Evolutionary conservation across 1,140 invertebrate species (phyloP).

Genomic region (Scaptomyza graminum): DNA sequence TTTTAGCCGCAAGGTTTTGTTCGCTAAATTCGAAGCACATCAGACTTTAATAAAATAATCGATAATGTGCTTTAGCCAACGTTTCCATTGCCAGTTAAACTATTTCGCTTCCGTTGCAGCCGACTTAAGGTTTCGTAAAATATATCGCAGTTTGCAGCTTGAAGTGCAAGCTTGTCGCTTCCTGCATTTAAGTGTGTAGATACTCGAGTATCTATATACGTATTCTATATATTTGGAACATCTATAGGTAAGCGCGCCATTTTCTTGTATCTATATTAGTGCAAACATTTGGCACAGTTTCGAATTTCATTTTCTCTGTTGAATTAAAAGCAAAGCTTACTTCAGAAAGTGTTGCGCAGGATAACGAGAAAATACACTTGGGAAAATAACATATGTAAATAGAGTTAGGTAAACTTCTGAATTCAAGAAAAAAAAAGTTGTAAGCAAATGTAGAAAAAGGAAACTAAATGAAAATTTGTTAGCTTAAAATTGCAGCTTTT

Average conservation of each 20-base stretch:
- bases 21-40: neutral
- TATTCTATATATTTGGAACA: no score
- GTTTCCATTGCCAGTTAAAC: neutral
- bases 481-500: no score
- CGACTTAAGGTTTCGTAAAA: neutral
- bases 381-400: neutral
- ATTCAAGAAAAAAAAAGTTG: no score
- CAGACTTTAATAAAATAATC: neutral
- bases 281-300: slow-evolving; percentile 69
- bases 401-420: no score
- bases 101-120: slow-evolving; percentile 1
- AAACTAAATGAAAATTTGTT: no score
- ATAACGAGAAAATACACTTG: neutral
- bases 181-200: neutral
- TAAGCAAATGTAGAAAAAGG: no score
- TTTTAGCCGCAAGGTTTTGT: neutral
- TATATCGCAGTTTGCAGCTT: no score
- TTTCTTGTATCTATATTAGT: slow-evolving; percentile 30
- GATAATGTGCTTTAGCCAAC: neutral
- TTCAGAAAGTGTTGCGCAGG: neutral
- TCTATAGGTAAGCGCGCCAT: neutral
- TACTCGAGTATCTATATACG: neutral
- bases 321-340: slow-evolving; percentile 59
- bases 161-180: neutral
- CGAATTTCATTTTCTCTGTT: slow-evolving; percentile 70